phyloP scores from a whole-genome alignment of 2,113 vertebrate genomes.

The Thalassarche chlororhynchos region DNA sequence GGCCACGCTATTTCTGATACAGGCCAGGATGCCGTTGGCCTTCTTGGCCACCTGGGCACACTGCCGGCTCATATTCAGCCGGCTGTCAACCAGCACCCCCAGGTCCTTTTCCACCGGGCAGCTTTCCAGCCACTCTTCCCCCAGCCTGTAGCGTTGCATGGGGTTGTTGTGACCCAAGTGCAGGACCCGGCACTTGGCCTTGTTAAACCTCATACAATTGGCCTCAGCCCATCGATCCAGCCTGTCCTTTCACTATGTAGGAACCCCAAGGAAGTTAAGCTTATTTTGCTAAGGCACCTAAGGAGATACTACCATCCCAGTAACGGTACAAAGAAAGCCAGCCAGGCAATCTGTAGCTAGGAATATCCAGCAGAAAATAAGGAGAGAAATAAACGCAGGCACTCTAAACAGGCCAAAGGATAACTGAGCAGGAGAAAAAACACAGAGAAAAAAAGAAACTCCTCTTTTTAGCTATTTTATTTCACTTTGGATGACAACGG shows the following conservation, averaged over 20 bases:
- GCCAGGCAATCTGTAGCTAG: not conserved
- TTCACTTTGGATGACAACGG: not conserved
- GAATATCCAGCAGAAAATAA: not conserved
- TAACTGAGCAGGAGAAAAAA: not conserved
- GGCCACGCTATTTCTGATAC: too few species aligned
- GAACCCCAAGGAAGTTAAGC: not conserved
- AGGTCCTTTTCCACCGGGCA: too few species aligned
- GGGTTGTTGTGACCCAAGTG: too few species aligned
- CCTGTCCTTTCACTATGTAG: not conserved
- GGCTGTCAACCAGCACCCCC: too few species aligned
- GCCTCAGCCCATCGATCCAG: too few species aligned
- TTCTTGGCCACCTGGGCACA: too few species aligned
- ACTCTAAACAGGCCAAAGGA: not conserved
- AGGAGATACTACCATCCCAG: not conserved
- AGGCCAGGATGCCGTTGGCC: too few species aligned
- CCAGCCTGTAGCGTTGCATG: too few species aligned
- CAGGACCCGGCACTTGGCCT: too few species aligned
- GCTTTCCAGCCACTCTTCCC: too few species aligned
- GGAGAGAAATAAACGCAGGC: not conserved
- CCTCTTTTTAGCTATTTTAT: not conserved
- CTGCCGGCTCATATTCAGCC: too few species aligned
- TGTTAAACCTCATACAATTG: too few species aligned
- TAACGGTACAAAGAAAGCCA: not conserved
- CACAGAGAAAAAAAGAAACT: not conserved
- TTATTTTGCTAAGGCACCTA: not conserved